phyloP scores from a whole-genome alignment of 2,888 invertebrate genomes.

The Furcula furcula region DNA sequence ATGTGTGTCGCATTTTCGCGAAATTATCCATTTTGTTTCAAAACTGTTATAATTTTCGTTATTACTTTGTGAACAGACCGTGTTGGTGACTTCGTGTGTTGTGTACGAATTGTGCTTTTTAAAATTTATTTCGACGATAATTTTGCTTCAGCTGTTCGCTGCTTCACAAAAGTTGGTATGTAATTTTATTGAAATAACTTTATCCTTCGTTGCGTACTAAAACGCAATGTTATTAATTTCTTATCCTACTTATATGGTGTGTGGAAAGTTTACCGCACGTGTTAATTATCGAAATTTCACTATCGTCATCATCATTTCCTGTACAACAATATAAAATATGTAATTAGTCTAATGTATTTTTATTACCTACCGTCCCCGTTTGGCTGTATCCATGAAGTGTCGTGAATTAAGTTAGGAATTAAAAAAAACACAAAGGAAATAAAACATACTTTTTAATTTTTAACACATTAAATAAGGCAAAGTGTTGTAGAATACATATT shows the following conservation, averaged over 20 bases:
- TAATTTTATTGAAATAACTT: constrained; percentile 19
- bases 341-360: too few species aligned
- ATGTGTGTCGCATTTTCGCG: constrained; percentile 25
- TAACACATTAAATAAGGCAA: too few species aligned
- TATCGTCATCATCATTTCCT: too few species aligned
- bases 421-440: too few species aligned
- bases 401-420: too few species aligned
- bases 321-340: too few species aligned
- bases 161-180: constrained; percentile 32
- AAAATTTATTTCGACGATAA: constrained; percentile 20
- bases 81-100: constrained; percentile 27
- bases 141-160: constrained; percentile 23
- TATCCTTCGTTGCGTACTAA: not conserved
- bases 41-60: constrained; percentile 31
- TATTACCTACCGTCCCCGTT: too few species aligned
- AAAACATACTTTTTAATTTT: too few species aligned
- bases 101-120: constrained; percentile 27
- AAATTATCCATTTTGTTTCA: constrained; percentile 32
- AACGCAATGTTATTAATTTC: not conserved
- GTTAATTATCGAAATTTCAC: too few species aligned
- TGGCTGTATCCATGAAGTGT: too few species aligned
- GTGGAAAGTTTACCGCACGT: constrained; percentile 20
- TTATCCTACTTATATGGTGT: not conserved
- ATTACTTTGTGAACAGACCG: constrained; percentile 29
- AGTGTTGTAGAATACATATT: too few species aligned